Conservation (phyloP, 2,113 vertebrate species). For the zebrafish (Danio rerio) region GRCz12tu NC_133198.1:34675001-34675500, state of each 20-base stretch:
- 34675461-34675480: background rate
- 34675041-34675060: background rate
- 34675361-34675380: constrained; percentile 26
- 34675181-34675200: background rate
- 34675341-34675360: constrained; percentile 33
- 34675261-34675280: background rate
- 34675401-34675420: background rate
- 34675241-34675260: constrained; percentile 1
- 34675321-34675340: constrained; percentile 9
- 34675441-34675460: background rate
- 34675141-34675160: constrained; percentile 24
- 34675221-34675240: constrained; percentile 15
- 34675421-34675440: background rate
- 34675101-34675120: background rate
- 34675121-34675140: constrained; percentile 22
- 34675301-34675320: background rate
- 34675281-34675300: background rate
- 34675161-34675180: background rate
- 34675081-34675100: background rate
- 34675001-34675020: background rate
- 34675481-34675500: background rate
- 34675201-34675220: constrained; percentile 7
- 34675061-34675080: background rate
- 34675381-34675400: background rate
- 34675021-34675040: background rate